Evolutionary conservation across 2,888 invertebrate genomes (phyloP).

Genomic region (Sycophila texana): DNA sequence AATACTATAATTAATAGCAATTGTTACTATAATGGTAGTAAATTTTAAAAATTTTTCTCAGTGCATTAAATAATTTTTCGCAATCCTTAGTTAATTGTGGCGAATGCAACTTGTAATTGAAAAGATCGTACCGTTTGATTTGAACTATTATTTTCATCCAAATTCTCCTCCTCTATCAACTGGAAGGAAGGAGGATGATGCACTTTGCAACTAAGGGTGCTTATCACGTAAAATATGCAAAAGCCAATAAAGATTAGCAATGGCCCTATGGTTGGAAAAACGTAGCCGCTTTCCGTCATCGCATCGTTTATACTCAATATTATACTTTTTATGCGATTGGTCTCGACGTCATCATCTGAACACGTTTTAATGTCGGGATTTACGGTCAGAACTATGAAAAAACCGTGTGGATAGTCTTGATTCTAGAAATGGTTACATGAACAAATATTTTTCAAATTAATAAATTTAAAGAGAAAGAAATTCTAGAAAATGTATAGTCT

Average conservation of each 20-base stretch:
- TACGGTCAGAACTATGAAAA: conserved; percentile 85
- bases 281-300: conserved; percentile 82
- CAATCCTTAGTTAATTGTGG: too few relatives aligned
- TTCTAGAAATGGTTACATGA: conserved; percentile 76
- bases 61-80: too few relatives aligned
- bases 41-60: too few relatives aligned
- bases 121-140: too few relatives aligned
- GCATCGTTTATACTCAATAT: conserved; percentile 78
- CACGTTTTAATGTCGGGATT: conserved; percentile 77
- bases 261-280: conserved; percentile 80
- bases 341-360: conserved; percentile 60
- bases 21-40: too few relatives aligned
- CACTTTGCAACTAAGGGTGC: conserved; percentile 61
- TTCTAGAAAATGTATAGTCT: conserved; percentile 58
- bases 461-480: not conserved
- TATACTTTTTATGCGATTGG: conserved; percentile 74
- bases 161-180: too few relatives aligned
- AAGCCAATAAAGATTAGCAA: conserved; percentile 79
- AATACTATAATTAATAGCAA: too few relatives aligned
- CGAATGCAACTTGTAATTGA: too few relatives aligned
- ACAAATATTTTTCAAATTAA: not conserved
- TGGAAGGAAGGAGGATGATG: conserved; percentile 52
- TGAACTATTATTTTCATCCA: too few relatives aligned
- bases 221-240: conserved; percentile 76
- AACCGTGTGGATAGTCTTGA: conserved; percentile 81